Evolutionary conservation across 2,888 invertebrate genomes (phyloP).

Genomic region (Cosmorhoe ocellata): DNA sequence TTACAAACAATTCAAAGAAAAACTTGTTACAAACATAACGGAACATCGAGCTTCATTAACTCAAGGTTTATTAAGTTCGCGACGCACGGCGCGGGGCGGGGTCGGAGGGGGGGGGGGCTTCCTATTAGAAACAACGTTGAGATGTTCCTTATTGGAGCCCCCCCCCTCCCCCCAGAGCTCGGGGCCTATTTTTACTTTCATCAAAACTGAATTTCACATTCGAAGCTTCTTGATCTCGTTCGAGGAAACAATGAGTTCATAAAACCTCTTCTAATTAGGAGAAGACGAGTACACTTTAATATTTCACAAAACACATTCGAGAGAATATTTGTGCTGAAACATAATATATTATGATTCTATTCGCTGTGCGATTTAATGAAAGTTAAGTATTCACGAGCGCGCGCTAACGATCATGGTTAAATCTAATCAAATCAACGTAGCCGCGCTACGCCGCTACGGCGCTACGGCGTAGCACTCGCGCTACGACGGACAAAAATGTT

Average conservation of each 20-base stretch:
- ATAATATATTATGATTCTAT: slow-evolving; percentile 6
- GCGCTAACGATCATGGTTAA: slow-evolving; percentile 38
- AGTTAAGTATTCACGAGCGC: slow-evolving; percentile 24
- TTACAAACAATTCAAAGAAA: too few relatives aligned
- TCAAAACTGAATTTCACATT: slow-evolving; percentile 21
- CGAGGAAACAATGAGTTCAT: slow-evolving; percentile 18
- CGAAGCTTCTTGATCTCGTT: slow-evolving; percentile 20
- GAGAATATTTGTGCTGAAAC: slow-evolving; percentile 11
- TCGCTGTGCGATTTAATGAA: slow-evolving; percentile 17
- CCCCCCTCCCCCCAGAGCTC: background rate
- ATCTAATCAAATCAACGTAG: slow-evolving; percentile 41
- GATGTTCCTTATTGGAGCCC: slow-evolving; percentile 5
- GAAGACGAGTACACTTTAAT: slow-evolving; percentile 7
- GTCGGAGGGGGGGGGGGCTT: too few relatives aligned
- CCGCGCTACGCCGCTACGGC: background rate
- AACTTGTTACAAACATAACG: slow-evolving; percentile 6
- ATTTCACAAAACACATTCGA: slow-evolving; percentile 1
- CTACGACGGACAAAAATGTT: slow-evolving; percentile 17
- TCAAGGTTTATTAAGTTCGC: slow-evolving; percentile 13
- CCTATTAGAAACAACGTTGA: slow-evolving; percentile 2
- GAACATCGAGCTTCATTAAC: slow-evolving; percentile 12
- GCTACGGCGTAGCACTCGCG: slow-evolving; percentile 3
- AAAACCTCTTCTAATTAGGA: slow-evolving; percentile 19
- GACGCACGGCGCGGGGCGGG: slow-evolving; percentile 6
- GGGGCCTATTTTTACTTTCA: slow-evolving; percentile 15